Base-by-base conservation (phyloP, 1,140 invertebrate species). In the Drosophila kanapiae region DNA sequence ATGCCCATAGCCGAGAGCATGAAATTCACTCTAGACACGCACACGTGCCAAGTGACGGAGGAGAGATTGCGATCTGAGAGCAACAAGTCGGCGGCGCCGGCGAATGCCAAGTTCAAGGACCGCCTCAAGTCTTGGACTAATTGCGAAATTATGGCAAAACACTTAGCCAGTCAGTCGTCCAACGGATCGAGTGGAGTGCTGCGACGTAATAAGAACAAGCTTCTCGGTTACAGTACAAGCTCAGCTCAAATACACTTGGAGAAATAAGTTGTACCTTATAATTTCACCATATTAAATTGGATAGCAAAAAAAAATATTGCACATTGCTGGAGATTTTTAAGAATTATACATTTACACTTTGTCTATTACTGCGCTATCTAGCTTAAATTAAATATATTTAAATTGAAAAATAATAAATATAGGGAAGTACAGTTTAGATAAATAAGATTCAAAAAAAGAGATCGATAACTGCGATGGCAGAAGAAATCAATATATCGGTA, bases 61-160 rank as follows among this genome's bases (percentile, higher is more conserved):
- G 13, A 49, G 23, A 51, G 70, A 64, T 63, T 43, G 54, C 43
- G 37, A 64, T 61, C 61, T 37, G 58, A 58, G 68, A 69, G 64
- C 74, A 78, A 84, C 72, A 75, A 67, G 77, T 84, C 74, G 48
- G 27, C 48, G 54, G 35, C 33, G 67, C 53, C 33, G 38, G 7
- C 31, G 48, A 82, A 71, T 77, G 71, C 58, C 86, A 90, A 91
- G 86, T 86, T 91, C 86, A 86, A 82, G 76, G 80, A 91, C 78
- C 82, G 61, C 82, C 58, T 69, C 54, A 68, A 74, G 62, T 75
- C 45, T 64, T 65, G 62, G 58, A 69, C 51, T 72, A 75, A 78
- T 78, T 77, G 74, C 67, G 40, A 81, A 64, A 79, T 78, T 75
- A 78, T 64, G 67, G 67, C 62, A 70, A 70, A 54, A 68, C 67